Evolutionary conservation across 2,113 vertebrate species (phyloP).

Genomic region (Isurus oxyrinchus): DNA sequence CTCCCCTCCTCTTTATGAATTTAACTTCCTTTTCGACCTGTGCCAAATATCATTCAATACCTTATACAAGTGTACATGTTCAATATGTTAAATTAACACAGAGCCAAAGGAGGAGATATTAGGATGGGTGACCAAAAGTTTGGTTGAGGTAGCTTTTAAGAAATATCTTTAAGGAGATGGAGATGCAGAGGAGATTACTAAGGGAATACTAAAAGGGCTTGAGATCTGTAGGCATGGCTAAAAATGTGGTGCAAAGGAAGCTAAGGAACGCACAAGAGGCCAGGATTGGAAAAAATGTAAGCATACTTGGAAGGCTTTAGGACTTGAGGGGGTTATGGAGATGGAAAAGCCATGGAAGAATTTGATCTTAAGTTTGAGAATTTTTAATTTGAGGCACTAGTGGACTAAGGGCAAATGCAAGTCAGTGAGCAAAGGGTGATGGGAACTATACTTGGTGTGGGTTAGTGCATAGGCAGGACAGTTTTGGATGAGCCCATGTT

Average conservation of each 20-base stretch:
- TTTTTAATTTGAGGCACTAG: too few species aligned
- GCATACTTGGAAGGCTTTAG: too few species aligned
- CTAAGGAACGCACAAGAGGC: too few species aligned
- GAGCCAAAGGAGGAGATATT: not conserved
- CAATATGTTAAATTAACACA: not conserved
- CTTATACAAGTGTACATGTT: not conserved
- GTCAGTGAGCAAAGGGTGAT: not conserved
- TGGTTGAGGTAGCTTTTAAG: not conserved
- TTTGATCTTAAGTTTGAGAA: too few species aligned
- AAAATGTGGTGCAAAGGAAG: not conserved
- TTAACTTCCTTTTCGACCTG: not conserved
- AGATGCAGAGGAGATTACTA: not conserved
- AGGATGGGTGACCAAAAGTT: not conserved
- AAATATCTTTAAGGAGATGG: not conserved
- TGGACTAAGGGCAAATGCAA: too few species aligned
- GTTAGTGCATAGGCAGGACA: too few species aligned
- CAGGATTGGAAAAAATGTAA: too few species aligned
- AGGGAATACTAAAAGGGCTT: not conserved
- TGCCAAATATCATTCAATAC: not conserved
- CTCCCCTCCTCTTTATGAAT: too few species aligned
- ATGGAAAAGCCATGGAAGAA: too few species aligned
- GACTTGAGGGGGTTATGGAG: too few species aligned
- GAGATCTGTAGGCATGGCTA: not conserved
- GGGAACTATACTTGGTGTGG: too few species aligned
- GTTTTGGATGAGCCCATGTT: too few species aligned